Percentiles rank a stretch among this genome's conserved stretches.
Conservation (phyloP, 2,113 vertebrate genomes). For the Paedocypris sp. region DNA sequence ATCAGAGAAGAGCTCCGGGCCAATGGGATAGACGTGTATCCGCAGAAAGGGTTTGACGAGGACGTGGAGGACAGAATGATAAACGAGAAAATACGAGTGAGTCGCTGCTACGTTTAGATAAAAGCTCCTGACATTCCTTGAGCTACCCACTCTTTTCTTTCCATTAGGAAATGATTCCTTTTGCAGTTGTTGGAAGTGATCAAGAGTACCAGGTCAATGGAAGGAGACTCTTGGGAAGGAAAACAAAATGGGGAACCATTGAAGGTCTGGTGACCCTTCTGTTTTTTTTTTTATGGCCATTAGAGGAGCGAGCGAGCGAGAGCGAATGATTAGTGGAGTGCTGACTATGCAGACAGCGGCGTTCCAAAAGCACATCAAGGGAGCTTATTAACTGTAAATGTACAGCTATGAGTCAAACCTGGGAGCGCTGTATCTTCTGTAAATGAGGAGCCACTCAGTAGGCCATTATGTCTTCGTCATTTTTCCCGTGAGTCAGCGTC, state of each 20-base stretch:
- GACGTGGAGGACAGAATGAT: constrained; percentile 86
- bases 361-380: background rate
- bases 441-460: constrained; percentile 4
- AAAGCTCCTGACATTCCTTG: background rate
- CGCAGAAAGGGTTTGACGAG: constrained; percentile 95
- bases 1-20: constrained; percentile 88
- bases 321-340: background rate
- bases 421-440: background rate
- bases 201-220: constrained; percentile 97
- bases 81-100: constrained; percentile 93
- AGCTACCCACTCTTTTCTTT: background rate
- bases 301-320: background rate
- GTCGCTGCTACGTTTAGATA: constrained; percentile 19
- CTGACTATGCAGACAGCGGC: background rate
- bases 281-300: background rate
- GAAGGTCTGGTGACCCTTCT: constrained; percentile 68
- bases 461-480: background rate
- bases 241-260: constrained; percentile 98
- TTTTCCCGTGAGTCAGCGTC: background rate
- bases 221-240: constrained; percentile 87
- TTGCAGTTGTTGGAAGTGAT: constrained; percentile 96
- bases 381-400: background rate
- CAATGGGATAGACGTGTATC: constrained; percentile 90
- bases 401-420: background rate
- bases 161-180: constrained; percentile 91